Percentiles rank a stretch among this genome's conserved stretches.
These are phyloP conservation scores for Zaprionus camerounensis DNA, from an alignment of 1,140 invertebrate species.

Conservation along the genomic window DNA sequence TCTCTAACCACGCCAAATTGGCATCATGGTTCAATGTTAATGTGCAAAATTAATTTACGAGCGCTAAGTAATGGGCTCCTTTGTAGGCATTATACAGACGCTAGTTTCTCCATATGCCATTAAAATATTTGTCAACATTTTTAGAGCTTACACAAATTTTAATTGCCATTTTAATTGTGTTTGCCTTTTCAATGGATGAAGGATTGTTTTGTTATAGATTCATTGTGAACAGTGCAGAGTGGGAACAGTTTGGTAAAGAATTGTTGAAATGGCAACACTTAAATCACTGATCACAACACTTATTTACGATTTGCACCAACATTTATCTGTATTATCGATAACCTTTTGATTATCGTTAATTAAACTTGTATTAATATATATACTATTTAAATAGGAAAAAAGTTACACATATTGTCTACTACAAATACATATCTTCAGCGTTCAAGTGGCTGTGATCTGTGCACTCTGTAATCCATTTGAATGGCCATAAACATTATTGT, in stretches of 20 bases:
- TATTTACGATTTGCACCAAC: background rate
- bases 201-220: too few species aligned
- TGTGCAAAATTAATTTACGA: constrained; percentile 65
- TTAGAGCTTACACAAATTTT: constrained; percentile 33
- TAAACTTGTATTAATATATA: background rate
- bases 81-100: background rate
- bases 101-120: constrained; percentile 48
- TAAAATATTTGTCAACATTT: constrained; percentile 51
- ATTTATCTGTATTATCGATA: background rate
- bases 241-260: background rate
- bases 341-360: background rate
- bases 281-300: background rate
- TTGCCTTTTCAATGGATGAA: constrained; percentile 16
- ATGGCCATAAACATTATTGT: background rate
- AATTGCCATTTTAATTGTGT: constrained; percentile 42
- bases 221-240: background rate
- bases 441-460: background rate
- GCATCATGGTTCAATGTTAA: constrained; percentile 78
- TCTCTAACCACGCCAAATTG: constrained; percentile 66
- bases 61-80: constrained; percentile 49
- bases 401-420: background rate
- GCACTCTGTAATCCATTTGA: background rate
- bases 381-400: background rate
- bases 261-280: background rate
- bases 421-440: background rate